Evolutionary conservation across 2,113 vertebrate genomes (phyloP).

Genomic region (Chloropsis cyanopogon): DNA sequence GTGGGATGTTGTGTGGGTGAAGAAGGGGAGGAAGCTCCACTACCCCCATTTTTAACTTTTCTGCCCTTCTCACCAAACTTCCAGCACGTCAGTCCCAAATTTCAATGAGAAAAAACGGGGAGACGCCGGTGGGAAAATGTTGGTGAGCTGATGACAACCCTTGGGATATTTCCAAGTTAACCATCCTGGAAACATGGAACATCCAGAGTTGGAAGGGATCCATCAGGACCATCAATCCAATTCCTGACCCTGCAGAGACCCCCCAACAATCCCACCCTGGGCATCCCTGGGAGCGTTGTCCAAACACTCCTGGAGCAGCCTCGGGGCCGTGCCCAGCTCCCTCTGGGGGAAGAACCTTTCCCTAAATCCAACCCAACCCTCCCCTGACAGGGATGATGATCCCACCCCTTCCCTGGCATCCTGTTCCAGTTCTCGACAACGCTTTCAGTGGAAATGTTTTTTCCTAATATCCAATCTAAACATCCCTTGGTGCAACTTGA

Average conservation of each 20-base stretch:
- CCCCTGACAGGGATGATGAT: too few species aligned
- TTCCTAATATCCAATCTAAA: not conserved
- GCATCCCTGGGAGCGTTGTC: rapidly evolving
- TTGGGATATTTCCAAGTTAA: not conserved
- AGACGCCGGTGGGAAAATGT: not conserved
- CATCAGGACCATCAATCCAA: not conserved
- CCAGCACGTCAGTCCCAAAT: not conserved
- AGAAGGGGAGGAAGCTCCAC: not conserved
- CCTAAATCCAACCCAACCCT: not conserved
- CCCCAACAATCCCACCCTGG: not conserved
- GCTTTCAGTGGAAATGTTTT: not conserved
- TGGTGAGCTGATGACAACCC: not conserved
- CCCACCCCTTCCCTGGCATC: not conserved
- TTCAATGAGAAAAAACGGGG: not conserved
- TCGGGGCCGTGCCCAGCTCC: not conserved
- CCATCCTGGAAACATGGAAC: not conserved
- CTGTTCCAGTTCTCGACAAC: rapidly evolving
- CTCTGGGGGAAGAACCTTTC: not conserved
- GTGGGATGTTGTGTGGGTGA: not conserved
- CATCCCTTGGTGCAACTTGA: not conserved
- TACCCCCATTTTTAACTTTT: not conserved
- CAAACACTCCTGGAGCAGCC: rapidly evolving
- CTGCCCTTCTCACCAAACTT: not conserved
- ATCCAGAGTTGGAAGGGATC: not conserved
- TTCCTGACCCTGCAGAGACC: too few species aligned